Evolutionary conservation across 2,797 vertebrate species (phyloP).

Genomic region (Pelobates cultripes): DNA sequence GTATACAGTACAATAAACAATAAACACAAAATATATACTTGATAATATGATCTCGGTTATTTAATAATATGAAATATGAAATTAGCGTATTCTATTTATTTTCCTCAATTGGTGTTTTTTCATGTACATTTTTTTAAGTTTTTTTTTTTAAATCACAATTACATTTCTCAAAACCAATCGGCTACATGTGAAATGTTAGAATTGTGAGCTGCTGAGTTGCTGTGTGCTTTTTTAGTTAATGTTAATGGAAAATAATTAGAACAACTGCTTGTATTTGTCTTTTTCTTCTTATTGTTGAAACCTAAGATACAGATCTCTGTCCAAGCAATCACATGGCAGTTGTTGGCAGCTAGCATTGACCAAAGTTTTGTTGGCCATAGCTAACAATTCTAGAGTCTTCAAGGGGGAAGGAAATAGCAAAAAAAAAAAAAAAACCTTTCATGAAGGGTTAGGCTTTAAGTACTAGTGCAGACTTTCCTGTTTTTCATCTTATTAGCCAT

Average conservation of each 20-base stretch:
- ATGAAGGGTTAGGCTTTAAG: slow-evolving; percentile 74
- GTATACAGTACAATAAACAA: too few relatives aligned
- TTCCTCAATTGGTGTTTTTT: too few relatives aligned
- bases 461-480: slow-evolving; percentile 75
- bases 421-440: slow-evolving; percentile 74
- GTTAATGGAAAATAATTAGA: neutral
- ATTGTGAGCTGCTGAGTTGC: too few relatives aligned
- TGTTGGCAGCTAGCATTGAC: slow-evolving; percentile 57
- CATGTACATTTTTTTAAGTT: too few relatives aligned
- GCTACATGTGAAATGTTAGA: too few relatives aligned
- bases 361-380: slow-evolving; percentile 61
- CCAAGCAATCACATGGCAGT: slow-evolving; percentile 63
- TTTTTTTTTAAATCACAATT: too few relatives aligned
- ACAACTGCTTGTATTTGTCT: neutral
- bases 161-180: too few relatives aligned
- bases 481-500: slow-evolving; percentile 75
- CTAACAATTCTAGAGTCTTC: slow-evolving; percentile 65
- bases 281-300: slow-evolving; percentile 32
- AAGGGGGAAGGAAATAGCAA: slow-evolving; percentile 63
- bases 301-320: slow-evolving; percentile 37
- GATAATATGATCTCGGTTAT: too few relatives aligned
- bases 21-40: too few relatives aligned
- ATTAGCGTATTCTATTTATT: too few relatives aligned
- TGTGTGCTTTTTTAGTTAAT: too few relatives aligned
- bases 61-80: too few relatives aligned